Base-by-base conservation (phyloP, 1,140 invertebrate genomes). In the Tribolium madens region DNA sequence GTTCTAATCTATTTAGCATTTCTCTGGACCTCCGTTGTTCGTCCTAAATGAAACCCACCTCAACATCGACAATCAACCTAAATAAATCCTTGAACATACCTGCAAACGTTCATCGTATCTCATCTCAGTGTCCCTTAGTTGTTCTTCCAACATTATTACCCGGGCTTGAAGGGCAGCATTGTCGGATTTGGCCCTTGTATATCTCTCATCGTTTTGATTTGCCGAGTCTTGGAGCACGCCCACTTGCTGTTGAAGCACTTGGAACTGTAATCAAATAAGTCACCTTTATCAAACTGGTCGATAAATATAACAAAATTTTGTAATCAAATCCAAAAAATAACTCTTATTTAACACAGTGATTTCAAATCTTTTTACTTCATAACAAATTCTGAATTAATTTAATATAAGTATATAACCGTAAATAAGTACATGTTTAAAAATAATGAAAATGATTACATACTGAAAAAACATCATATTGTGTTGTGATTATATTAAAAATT, bases 91-190 rank as follows among this genome's bases (percentile, higher is more conserved):
- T 60, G 3, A 21, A 57, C 52, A 33, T 78, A 85, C 84, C 77
- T 85, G 90, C 68, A 97, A 87, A 78, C 93, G 90, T 81, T 97
- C 95, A 79, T 97, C 95, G 72, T 93, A 91, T 79, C 95, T 90
- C 70, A 94, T 87, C 86, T 98, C 96, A 78, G 90, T 89, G 88
- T 98, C 96, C 81, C 96, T 89, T 10, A 96, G 89, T 83, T 97
- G 95, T 86, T 98, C 97, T 84, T 98, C 97, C 73, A 98, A 89
- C 91, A 96, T 95, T 81, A 96, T 92, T 79, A 97, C 92, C 82
- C 96, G 90, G 1, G 94, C 94, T 83, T 95, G 94, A 10, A 97
- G 88, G 46, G 94, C 94, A 0, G 94, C 94, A 90, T 97, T 97
- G 86, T 98, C 95, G 68, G 96, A 93, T 83, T 96, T 97, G 46